These are phyloP conservation scores for Nomada goodeniana DNA, from an alignment of 2,888 invertebrate species.

Conservation along the genomic window DNA sequence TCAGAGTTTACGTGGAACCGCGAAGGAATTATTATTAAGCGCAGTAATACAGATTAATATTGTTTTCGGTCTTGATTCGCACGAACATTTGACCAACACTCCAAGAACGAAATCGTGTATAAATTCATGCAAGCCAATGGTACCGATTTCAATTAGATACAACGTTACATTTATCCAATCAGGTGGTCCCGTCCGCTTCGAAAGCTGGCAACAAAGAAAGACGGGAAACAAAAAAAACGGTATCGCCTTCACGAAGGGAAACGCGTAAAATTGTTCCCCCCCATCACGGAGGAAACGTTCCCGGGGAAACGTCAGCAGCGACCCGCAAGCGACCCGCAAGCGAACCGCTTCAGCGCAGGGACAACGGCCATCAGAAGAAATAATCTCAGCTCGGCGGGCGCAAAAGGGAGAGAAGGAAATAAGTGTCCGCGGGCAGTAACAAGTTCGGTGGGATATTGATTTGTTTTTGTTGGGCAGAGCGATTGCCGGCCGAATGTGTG, in stretches of 20 bases:
- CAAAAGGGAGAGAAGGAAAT: conserved; percentile 10
- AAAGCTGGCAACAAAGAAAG: conserved; percentile 22
- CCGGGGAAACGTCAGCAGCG: background rate
- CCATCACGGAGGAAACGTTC: background rate
- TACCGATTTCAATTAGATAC: too few species aligned
- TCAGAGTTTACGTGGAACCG: too few species aligned
- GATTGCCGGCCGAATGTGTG: conserved; percentile 59
- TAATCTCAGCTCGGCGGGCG: conserved; percentile 8
- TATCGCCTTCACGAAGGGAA: conserved; percentile 19
- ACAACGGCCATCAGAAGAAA: conserved; percentile 6
- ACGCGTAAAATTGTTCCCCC: background rate
- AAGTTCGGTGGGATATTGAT: conserved; percentile 66
- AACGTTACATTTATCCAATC: too few species aligned
- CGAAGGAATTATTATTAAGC: too few species aligned
- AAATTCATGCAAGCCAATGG: too few species aligned
- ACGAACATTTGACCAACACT: too few species aligned
- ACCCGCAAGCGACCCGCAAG: too few species aligned
- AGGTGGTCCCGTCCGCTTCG: too few species aligned
- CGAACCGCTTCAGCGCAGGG: background rate
- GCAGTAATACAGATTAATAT: too few species aligned
- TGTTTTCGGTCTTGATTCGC: too few species aligned
- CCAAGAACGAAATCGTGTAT: too few species aligned
- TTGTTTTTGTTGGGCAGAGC: conserved; percentile 74
- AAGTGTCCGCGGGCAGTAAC: conserved; percentile 42
- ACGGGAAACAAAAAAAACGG: conserved; percentile 9